Evolutionary conservation across 2,113 vertebrate species (phyloP).

Genomic region (Struthio camelus): DNA sequence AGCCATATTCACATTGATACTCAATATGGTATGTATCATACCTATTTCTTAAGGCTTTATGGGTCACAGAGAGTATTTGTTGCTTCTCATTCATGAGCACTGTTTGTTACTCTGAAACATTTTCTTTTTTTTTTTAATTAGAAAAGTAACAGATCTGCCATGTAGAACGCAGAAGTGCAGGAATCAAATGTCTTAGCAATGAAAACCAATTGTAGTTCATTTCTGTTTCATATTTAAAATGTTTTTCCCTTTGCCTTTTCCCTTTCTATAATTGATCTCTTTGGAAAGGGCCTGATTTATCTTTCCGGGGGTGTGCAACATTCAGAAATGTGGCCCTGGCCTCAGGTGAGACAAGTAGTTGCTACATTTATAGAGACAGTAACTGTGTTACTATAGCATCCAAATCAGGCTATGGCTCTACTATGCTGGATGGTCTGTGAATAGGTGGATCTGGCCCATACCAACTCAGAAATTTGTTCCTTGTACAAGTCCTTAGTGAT

Average conservation of each 20-base stretch:
- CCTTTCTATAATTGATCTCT: neutral
- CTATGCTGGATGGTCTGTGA: neutral
- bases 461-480: neutral
- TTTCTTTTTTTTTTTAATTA: neutral
- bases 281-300: neutral
- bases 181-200: neutral
- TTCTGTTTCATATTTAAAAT: neutral
- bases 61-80: neutral
- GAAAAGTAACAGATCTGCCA: neutral
- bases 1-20: neutral
- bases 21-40: neutral
- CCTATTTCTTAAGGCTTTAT: neutral
- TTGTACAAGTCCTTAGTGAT: neutral
- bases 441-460: neutral
- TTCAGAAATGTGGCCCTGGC: neutral
- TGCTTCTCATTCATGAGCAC: neutral
- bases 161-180: neutral
- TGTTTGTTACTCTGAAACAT: neutral
- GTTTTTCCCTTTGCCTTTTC: neutral
- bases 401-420: neutral
- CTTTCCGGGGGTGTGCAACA: fast-evolving
- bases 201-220: neutral
- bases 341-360: neutral
- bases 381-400: neutral
- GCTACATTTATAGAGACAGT: neutral